A percentile compares a stretch with the other conserved stretches of the same genome.
Conservation (phyloP, 2,888 invertebrate genomes). For the Dioctria rufipes region DNA sequence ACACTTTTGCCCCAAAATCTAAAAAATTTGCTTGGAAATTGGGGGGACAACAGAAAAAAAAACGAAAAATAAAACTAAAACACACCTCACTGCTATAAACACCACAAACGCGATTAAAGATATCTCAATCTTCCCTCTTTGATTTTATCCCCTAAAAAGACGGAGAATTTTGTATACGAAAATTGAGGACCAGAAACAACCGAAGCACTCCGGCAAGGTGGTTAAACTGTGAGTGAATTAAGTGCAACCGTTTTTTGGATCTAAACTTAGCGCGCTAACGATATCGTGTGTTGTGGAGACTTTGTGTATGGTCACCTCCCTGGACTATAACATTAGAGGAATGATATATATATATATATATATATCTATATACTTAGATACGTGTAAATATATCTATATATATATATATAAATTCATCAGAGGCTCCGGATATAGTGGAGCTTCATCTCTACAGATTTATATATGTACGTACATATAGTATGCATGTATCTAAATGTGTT, state of each 20-base stretch:
- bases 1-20: no score
- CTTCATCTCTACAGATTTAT: conserved; percentile 4
- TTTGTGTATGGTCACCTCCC: conserved; percentile 57
- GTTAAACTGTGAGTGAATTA: conserved; percentile 58
- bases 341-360: conserved; percentile 40
- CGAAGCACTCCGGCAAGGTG: conserved; percentile 53
- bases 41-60: conserved; percentile 6
- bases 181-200: conserved; percentile 6
- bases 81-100: conserved; percentile 1
- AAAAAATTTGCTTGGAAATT: no score
- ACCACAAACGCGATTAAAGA: background rate
- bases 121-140: background rate
- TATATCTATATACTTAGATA: background rate
- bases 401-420: background rate
- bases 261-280: conserved; percentile 57
- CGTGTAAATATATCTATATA: no score
- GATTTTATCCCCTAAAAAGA: no score
- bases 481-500: conserved; percentile 44
- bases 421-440: conserved; percentile 12
- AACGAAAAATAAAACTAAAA: background rate
- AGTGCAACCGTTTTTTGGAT: conserved; percentile 52
- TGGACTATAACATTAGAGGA: conserved; percentile 52
- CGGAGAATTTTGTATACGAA: no score
- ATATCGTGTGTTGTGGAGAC: conserved; percentile 53
- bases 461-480: conserved; percentile 16